Evolutionary conservation across 2,113 vertebrate genomes (phyloP).

Genomic region (Trogon melanurus): DNA sequence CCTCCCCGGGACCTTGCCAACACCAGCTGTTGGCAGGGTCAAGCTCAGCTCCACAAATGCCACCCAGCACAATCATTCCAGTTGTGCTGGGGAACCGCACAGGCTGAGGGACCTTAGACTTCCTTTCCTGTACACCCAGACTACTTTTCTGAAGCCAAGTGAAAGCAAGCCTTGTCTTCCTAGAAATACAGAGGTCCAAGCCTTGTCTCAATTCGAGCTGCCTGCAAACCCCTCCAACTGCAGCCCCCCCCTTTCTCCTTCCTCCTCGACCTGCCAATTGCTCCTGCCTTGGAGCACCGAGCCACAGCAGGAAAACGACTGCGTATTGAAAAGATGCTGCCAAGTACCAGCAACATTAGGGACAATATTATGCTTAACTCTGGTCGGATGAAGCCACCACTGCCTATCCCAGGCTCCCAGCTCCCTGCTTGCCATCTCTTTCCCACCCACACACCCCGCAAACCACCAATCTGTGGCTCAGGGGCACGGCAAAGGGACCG

Average conservation of each 20-base stretch:
- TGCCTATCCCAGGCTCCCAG: neutral
- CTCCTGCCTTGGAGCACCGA: neutral
- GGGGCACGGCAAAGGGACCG: accelerated
- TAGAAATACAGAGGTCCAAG: neutral
- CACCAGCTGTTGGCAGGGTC: neutral
- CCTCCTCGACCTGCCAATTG: neutral
- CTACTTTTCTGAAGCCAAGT: neutral
- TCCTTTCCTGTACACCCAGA: neutral
- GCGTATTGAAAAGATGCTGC: neutral
- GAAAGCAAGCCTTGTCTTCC: conserved; percentile 20
- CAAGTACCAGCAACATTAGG: neutral
- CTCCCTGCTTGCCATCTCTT: accelerated
- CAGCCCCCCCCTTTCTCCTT: neutral
- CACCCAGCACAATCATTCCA: neutral
- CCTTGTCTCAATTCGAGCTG: neutral
- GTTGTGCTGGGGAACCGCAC: neutral
- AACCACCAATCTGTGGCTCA: accelerated
- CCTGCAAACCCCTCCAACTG: conserved; percentile 1
- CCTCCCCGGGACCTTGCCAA: neutral
- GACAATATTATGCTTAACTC: accelerated
- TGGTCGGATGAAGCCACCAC: neutral
- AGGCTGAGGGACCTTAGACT: neutral
- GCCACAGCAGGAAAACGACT: neutral
- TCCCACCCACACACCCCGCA: neutral
- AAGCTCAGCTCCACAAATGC: neutral